Conservation (phyloP, 2,888 invertebrate genomes). For the Mellilla xanthometata region DNA sequence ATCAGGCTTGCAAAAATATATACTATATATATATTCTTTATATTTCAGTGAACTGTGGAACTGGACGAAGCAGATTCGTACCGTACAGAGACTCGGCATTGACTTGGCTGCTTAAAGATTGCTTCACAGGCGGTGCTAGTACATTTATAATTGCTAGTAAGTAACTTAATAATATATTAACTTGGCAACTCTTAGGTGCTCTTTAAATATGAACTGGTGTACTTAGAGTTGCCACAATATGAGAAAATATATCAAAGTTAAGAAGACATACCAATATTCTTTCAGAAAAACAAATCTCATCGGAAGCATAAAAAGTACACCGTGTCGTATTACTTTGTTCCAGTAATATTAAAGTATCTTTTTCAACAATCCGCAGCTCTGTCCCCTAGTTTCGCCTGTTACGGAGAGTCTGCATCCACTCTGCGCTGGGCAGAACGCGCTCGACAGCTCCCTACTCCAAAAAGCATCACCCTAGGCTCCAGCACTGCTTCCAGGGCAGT, state of each 20-base stretch:
- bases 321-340: too few relatives aligned
- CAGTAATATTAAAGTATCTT: too few relatives aligned
- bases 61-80: conserved; percentile 81
- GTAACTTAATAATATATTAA: too few relatives aligned
- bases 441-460: conserved; percentile 81
- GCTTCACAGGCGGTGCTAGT: conserved; percentile 89
- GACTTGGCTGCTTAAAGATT: conserved; percentile 91
- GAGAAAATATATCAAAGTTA: too few relatives aligned
- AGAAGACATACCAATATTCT: too few relatives aligned
- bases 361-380: conserved; percentile 79
- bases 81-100: conserved; percentile 91
- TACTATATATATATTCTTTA: too few relatives aligned
- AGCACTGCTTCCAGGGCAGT: conserved; percentile 40
- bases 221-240: too few relatives aligned
- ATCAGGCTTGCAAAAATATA: too few relatives aligned
- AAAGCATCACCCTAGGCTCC: conserved; percentile 27
- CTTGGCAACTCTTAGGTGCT: too few relatives aligned
- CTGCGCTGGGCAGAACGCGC: conserved; percentile 90
- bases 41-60: conserved; percentile 52
- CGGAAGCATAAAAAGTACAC: too few relatives aligned
- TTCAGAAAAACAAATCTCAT: too few relatives aligned
- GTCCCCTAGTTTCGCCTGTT: conserved; percentile 88
- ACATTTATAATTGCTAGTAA: conserved; percentile 92
- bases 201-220: too few relatives aligned
- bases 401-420: conserved; percentile 92